Base-by-base conservation (phyloP, 2,797 vertebrate genomes). In the Numenius phaeopus region DNA sequence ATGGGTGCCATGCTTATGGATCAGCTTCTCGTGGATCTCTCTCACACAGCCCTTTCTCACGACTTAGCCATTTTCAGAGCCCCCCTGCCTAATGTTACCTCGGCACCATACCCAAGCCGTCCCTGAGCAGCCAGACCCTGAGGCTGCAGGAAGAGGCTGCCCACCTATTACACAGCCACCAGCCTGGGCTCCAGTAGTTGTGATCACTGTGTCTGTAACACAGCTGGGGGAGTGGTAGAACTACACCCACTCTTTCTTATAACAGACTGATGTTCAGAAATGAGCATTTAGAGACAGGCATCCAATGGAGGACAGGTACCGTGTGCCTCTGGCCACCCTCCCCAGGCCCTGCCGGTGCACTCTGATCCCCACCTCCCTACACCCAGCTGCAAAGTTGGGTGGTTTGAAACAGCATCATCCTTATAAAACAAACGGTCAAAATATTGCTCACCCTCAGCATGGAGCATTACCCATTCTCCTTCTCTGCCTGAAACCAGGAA, bases 101-200 rank as follows among this genome's bases (percentile, higher is more conserved):
- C 2, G 0, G 65, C 55, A 69, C 20, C 23, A 39, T 10, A 32
- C 10, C 27, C 40, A 52, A 52, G 9, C 30, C 1, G 0, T 4
- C 40, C 42, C 44, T 59, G 73, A 49, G 30, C 50, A 87, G 52
- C 4, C 50, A 52, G 42, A 46, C 22, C 37, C 54, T 64, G n/a
- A 18, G 9, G 16, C 2, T 54, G 67, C 46, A 55, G 55, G n/a
- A 59, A 17, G 27, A 86, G 32, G 37, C 40, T 86, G 54, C 40
- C 27, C 26, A 46, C 5, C 20, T 23, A 2, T 19, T 9, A 17
- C 42, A 30, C 7, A 82, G 52, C 26, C 44, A 26, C 23, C 2
- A 2, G n/a, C 6, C 47, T 22, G 52, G 52, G 29, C 39, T 71
- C n/a, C 79, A 26, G 67, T 4, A 32, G 14, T 24, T 8, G 2